Evolutionary conservation across 2,113 vertebrate genomes (phyloP), one percentile per base, ranked within the genome.

Genomic region (Chionodraco myersi): DNA sequence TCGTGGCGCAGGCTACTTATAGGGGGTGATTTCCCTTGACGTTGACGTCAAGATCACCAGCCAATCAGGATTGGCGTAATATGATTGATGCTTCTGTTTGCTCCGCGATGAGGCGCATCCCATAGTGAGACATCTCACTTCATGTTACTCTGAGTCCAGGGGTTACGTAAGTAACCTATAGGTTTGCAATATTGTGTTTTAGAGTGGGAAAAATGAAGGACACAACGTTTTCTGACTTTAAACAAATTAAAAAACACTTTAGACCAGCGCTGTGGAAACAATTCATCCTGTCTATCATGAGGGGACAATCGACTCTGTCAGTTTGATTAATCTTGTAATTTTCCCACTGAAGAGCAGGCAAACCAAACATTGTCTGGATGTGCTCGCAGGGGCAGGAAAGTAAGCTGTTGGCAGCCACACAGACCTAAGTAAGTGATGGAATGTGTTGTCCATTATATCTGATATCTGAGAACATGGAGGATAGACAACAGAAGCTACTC

Each of bases 321-420:
- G 54, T 53, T 61, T 86, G 78, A 88, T 85, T 69, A 58, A 84
- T 86, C 13, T 58, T 12, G 16, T 44, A 30, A 10, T 86, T 80
- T 85, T 83, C 64, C 75, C 16, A 30, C 30, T 13, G 63, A 49
- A 58, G 58, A 48, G 21, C 66, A 45, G 64, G 75, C 62, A 62
- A 68, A 84, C 57, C 75, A 76, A 86, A 87, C 79, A 47, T 21
- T 69, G 77, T 84, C 66, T 75, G 77, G 56, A 69, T 86, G 75
- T 71, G 73, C 78, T 79, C 79, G 53, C 68, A 34, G 44, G 65
- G 75, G 52, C 80, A 89, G 79, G 80, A 90, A 90, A 87, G 85
- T 87, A 78, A 62, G 52, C 51, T 6, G 59, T 21, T 87, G 88
- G 82, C 85, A 79, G 66, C 15, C 71, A 15, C 68, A 72, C 65